Evolutionary conservation across 1,140 invertebrate genomes (phyloP).

Genomic region (Dendroctonus ponderosae): DNA sequence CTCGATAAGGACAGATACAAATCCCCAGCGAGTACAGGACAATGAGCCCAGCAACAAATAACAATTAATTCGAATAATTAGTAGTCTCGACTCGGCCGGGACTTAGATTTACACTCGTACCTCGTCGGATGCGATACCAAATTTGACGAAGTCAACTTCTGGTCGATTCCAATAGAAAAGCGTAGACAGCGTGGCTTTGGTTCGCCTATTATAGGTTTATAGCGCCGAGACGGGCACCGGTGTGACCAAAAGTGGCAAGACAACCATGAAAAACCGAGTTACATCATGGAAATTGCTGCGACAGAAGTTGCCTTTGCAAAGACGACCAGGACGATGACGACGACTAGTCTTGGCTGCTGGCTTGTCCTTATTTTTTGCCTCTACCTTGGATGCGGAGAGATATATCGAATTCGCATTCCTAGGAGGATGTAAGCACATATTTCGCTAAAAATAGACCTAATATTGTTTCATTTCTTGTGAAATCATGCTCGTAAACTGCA

Average conservation of each 20-base stretch:
- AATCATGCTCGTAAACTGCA: conserved; percentile 6
- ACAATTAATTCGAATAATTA: conserved; percentile 51
- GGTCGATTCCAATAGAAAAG: conserved; percentile 49
- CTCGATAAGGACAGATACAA: conserved; percentile 32
- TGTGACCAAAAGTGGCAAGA: conserved; percentile 45
- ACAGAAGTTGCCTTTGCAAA: conserved; percentile 28
- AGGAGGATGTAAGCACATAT: conserved; percentile 21
- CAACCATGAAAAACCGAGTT: conserved; percentile 46
- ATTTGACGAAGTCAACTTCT: conserved; percentile 50
- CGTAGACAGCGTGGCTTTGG: conserved; percentile 51
- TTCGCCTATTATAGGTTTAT: conserved; percentile 51
- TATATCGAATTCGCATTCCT: conserved; percentile 37
- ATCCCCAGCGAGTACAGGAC: conserved; percentile 23
- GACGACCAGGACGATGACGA: not conserved
- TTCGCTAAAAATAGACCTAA: conserved; percentile 35
- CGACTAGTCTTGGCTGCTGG: conserved; percentile 15
- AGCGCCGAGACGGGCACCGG: conserved; percentile 41
- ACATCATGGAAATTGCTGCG: conserved; percentile 46
- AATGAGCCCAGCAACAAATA: conserved; percentile 41
- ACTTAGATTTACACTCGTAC: conserved; percentile 48
- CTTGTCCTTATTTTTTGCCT: conserved; percentile 39
- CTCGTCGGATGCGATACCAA: conserved; percentile 49
- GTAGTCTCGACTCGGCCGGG: conserved; percentile 44
- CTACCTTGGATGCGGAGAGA: conserved; percentile 12
- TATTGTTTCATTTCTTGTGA: conserved; percentile 28